Evolutionary conservation across 2,888 invertebrate species (phyloP).

Genomic region (Malachius bipustulatus): DNA sequence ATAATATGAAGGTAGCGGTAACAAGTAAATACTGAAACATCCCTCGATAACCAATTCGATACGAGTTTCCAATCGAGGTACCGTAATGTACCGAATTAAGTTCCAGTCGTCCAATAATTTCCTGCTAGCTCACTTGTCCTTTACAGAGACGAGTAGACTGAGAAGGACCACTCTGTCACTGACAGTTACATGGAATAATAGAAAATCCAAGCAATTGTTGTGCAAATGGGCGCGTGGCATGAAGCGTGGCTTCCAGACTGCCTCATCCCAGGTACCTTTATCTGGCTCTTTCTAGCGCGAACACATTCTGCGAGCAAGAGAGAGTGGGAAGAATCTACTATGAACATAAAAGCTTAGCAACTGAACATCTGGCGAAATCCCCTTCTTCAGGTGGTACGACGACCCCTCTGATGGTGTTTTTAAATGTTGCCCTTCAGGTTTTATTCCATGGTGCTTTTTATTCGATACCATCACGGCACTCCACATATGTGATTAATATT

Average conservation of each 20-base stretch:
- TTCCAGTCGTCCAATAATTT: too few relatives aligned
- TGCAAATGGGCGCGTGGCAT: slow-evolving; percentile 37
- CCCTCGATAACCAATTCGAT: slow-evolving; percentile 1
- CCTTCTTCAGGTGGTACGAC: slow-evolving; percentile 8
- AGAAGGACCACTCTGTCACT: slow-evolving; percentile 19
- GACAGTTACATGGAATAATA: slow-evolving; percentile 33
- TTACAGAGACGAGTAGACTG: slow-evolving; percentile 4
- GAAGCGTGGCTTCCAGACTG: slow-evolving; percentile 37
- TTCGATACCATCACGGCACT: too few relatives aligned
- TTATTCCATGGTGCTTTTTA: slow-evolving; percentile 3
- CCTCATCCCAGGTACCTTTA: slow-evolving; percentile 32
- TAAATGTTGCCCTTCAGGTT: slow-evolving; percentile 2
- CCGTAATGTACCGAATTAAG: too few relatives aligned
- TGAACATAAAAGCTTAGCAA: slow-evolving; percentile 23
- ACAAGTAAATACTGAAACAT: slow-evolving; percentile 1
- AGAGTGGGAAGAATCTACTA: slow-evolving; percentile 21
- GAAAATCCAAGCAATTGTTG: slow-evolving; percentile 35
- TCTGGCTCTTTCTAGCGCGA: slow-evolving; percentile 27
- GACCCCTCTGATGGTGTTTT: not conserved
- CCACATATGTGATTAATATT: too few relatives aligned
- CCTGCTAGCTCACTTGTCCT: too few relatives aligned
- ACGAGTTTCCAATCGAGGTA: too few relatives aligned
- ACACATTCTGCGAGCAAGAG: slow-evolving; percentile 1
- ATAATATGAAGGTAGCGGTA: slow-evolving; percentile 1
- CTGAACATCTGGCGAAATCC: slow-evolving; percentile 30